A percentile compares a stretch with the other conserved stretches of the same genome.
Evolutionary conservation across 2,888 invertebrate genomes (phyloP).

Genomic region (Microplitis deprimator): DNA sequence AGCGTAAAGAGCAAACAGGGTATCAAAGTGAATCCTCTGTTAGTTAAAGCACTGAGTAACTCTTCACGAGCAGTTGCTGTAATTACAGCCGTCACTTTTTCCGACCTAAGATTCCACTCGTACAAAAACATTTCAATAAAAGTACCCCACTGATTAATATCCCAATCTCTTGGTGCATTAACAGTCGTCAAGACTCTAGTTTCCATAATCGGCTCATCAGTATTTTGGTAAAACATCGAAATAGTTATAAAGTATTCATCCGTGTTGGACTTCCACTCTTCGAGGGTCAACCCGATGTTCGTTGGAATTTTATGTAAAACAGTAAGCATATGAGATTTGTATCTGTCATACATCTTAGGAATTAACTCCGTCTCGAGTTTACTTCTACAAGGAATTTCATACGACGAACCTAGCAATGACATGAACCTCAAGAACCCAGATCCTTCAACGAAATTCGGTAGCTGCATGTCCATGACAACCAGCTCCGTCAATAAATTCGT

Average conservation of each 20-base stretch:
- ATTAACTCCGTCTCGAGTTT: constrained; percentile 72
- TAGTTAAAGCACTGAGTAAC: constrained; percentile 63
- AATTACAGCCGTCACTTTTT: constrained; percentile 70
- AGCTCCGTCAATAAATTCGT: constrained; percentile 72
- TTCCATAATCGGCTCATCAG: constrained; percentile 67
- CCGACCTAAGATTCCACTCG: constrained; percentile 70
- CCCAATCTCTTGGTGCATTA: constrained; percentile 69
- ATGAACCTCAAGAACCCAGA: constrained; percentile 72
- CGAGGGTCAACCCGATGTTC: constrained; percentile 70
- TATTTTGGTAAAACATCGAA: constrained; percentile 70
- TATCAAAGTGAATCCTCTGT: constrained; percentile 66
- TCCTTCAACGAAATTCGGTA: constrained; percentile 72
- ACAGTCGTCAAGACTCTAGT: constrained; percentile 70
- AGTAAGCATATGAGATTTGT: constrained; percentile 66
- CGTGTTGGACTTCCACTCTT: constrained; percentile 71
- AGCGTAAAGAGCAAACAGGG: constrained; percentile 71
- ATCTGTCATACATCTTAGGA: constrained; percentile 71
- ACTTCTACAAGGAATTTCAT: constrained; percentile 72
- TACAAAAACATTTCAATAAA: constrained; percentile 67
- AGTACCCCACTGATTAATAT: constrained; percentile 67
- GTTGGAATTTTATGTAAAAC: constrained; percentile 60
- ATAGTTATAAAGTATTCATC: constrained; percentile 69
- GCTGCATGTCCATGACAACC: constrained; percentile 71
- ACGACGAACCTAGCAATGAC: constrained; percentile 70
- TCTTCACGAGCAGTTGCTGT: constrained; percentile 66